Base-by-base conservation (phyloP, 1,140 invertebrate species). In the Meloidogyne chitwoodi region DNA sequence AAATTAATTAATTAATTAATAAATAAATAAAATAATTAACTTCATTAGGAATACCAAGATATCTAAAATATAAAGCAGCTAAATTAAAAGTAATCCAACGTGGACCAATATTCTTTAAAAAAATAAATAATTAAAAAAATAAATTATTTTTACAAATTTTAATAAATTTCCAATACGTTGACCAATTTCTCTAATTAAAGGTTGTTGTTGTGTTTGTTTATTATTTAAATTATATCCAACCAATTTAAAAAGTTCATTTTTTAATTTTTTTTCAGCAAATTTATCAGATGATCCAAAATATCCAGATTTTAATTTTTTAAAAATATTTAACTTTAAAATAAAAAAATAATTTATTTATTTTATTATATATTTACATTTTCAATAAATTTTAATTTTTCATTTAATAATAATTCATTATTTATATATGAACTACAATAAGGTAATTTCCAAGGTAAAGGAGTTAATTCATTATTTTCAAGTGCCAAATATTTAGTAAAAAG, bases 401-500 rank as follows among this genome's bases (percentile, higher is more conserved):
- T 14, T 24, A 73, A 63, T 73, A 63, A 31, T 24, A 24, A 24
- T 24, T 16, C 14, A n/a, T 10, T 67, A 19, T 67, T 22, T 0
- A 8, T 41, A 19, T 34, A 26, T 41, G 16, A 8, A 14, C 0
- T n/a, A 63, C 75, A 76, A 19, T 38, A 24, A 16, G 75, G 75
- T 41, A 70, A 73, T 31, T 71, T 34, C 75, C 75, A 76, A n/a
- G 75, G 75, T 26, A 76, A 68, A 48, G 75, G 75, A 24, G 65
- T 76, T 38, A 76, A 68, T 38, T 76, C 48, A 1, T n/a, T 31
- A 61, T 29, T 31, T 44, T 41, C 41, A 14, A 76, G 11, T 22
- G 31, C 68, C 68, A 76, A 76, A 73, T 76, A 76, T 73, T 76
- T 76, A 6, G 66, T 70, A 14, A 76, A 63, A 31, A 76, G 44